These are phyloP conservation scores for Micrastur ruficollis DNA, from an alignment of 2,797 vertebrate genomes.

Conservation along the genomic window DNA sequence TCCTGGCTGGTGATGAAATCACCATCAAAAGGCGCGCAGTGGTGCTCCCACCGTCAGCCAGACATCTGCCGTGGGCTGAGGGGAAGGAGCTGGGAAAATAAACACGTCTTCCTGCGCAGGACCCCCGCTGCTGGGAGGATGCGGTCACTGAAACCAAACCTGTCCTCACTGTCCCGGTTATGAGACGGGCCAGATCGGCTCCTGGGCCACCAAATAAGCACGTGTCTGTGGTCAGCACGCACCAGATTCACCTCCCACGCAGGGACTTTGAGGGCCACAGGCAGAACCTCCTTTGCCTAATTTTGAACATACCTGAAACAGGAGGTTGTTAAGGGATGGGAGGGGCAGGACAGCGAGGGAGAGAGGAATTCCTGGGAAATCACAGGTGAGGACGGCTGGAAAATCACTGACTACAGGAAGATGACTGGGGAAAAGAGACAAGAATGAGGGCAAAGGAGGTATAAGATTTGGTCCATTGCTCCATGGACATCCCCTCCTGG, in stretches of 20 bases:
- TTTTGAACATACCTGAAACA: not conserved
- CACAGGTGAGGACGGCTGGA: not conserved
- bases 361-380: not conserved
- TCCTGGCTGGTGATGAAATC: not conserved
- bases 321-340: not conserved
- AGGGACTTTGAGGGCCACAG: not conserved
- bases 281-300: not conserved
- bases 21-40: not conserved
- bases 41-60: not conserved
- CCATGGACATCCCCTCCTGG: rapidly evolving
- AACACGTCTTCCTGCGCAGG: rapidly evolving
- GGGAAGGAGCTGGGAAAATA: not conserved
- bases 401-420: not conserved
- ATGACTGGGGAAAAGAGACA: not conserved
- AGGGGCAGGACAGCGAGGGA: not conserved
- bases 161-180: not conserved
- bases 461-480: not conserved
- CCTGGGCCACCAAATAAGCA: not conserved
- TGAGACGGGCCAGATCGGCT: rapidly evolving
- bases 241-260: not conserved
- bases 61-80: not conserved
- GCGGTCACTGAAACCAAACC: not conserved
- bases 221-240: not conserved
- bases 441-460: not conserved
- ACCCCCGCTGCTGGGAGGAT: not conserved